Conservation (phyloP, 1,140 invertebrate genomes). For the Colletes gigas region DNA sequence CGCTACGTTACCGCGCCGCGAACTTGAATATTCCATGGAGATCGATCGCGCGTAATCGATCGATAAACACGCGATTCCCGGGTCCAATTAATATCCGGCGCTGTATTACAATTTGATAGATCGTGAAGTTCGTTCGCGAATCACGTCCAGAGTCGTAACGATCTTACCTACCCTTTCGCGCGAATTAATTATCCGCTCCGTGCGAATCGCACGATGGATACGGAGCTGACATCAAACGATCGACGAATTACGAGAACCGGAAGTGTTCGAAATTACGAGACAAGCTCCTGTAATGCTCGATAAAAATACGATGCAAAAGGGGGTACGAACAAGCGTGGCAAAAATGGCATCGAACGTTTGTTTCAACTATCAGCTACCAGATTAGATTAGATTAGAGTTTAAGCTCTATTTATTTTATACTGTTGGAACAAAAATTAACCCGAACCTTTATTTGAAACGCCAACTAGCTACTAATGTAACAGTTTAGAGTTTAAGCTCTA, state of each 20-base stretch:
- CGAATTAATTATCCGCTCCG: background rate
- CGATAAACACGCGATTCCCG: background rate
- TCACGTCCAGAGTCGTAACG: background rate
- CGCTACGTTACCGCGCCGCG: background rate
- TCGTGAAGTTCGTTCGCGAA: slow-evolving; percentile 27
- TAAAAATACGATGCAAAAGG: too few relatives aligned
- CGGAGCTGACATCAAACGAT: background rate
- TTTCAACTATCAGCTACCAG: too few relatives aligned
- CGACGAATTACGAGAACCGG: background rate
- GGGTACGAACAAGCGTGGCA: too few relatives aligned
- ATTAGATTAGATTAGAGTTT: too few relatives aligned
- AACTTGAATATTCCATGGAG: slow-evolving; percentile 12
- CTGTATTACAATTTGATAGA: slow-evolving; percentile 35
- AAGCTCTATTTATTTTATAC: too few relatives aligned
- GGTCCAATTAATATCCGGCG: slow-evolving; percentile 40
- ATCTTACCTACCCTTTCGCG: background rate
- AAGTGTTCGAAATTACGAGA: background rate
- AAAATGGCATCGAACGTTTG: too few relatives aligned
- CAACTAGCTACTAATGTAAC: too few relatives aligned
- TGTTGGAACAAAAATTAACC: too few relatives aligned
- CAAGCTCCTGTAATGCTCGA: too few relatives aligned
- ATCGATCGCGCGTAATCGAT: slow-evolving; percentile 3
- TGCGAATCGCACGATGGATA: background rate
- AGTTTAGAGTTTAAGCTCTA: too few relatives aligned
- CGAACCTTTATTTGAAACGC: too few relatives aligned